Evolutionary conservation across 2,797 vertebrate genomes (phyloP).

Genomic region (Sarcoramphus papa): DNA sequence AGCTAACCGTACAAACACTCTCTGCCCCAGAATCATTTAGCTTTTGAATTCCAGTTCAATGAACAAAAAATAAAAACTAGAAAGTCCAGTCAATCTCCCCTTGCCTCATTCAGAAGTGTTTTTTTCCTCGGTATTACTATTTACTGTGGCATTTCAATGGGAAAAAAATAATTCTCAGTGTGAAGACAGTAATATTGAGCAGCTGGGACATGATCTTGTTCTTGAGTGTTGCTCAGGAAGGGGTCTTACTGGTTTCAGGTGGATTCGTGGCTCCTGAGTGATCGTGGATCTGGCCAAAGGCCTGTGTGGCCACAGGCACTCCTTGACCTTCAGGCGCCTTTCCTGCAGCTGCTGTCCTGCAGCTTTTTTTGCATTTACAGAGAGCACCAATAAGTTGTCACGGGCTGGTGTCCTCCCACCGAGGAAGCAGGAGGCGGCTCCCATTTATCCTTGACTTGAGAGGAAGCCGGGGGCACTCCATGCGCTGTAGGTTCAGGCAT

Average conservation of each 20-base stretch:
- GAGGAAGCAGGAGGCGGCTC: rapidly evolving
- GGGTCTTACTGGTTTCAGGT: neutral
- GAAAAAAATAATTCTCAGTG: neutral
- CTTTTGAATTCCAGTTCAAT: neutral
- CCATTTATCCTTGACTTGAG: neutral
- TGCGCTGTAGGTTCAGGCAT: rapidly evolving
- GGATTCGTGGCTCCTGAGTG: neutral
- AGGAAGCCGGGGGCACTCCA: neutral
- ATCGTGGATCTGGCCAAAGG: neutral
- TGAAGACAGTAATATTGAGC: neutral
- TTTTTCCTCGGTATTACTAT: neutral
- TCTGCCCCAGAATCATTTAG: neutral
- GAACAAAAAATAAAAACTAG: neutral
- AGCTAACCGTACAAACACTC: neutral
- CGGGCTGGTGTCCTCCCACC: rapidly evolving
- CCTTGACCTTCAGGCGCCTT: neutral
- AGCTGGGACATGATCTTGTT: neutral
- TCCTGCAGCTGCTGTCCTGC: neutral
- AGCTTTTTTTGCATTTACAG: neutral
- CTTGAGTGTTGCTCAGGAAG: neutral
- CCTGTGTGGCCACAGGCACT: neutral
- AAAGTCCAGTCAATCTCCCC: neutral
- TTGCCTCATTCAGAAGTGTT: neutral
- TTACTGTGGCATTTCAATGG: neutral
- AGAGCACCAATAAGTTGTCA: neutral